phyloP scores from a whole-genome alignment of 2,113 vertebrate genomes.

The Callopanchax toddi region DNA sequence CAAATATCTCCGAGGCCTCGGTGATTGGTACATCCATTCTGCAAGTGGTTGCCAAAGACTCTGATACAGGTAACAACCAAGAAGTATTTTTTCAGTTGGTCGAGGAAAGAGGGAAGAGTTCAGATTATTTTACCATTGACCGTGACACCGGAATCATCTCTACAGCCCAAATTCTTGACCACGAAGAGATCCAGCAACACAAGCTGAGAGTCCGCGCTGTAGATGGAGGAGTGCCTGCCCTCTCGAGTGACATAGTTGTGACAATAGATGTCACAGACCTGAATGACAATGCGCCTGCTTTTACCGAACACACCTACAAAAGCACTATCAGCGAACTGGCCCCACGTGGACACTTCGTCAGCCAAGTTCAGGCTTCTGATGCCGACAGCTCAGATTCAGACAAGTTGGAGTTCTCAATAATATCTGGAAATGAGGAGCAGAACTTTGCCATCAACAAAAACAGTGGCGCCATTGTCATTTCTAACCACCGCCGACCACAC shows the following conservation, averaged over 20 bases:
- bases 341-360: conserved; percentile 89
- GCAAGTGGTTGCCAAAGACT: conserved; percentile 87
- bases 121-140: conserved; percentile 88
- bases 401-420: conserved; percentile 89
- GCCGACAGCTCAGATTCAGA: conserved; percentile 86
- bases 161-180: conserved; percentile 85
- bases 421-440: conserved; percentile 91
- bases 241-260: conserved; percentile 85
- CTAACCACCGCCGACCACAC: conserved; percentile 84
- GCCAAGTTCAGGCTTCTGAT: conserved; percentile 90
- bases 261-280: conserved; percentile 88
- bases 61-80: conserved; percentile 88
- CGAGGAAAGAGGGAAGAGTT: conserved; percentile 82
- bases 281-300: conserved; percentile 92
- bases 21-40: conserved; percentile 86
- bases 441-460: conserved; percentile 88
- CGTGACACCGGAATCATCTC: conserved; percentile 86
- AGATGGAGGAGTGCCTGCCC: conserved; percentile 90
- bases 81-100: conserved; percentile 89
- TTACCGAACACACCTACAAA: conserved; percentile 87
- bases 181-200: conserved; percentile 85
- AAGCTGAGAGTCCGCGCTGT: conserved; percentile 85
- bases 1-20: conserved; percentile 90
- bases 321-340: conserved; percentile 89
- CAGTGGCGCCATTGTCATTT: conserved; percentile 87